Evolutionary conservation across 2,797 vertebrate species (phyloP).

Genomic region (Sorex maritimensis): DNA sequence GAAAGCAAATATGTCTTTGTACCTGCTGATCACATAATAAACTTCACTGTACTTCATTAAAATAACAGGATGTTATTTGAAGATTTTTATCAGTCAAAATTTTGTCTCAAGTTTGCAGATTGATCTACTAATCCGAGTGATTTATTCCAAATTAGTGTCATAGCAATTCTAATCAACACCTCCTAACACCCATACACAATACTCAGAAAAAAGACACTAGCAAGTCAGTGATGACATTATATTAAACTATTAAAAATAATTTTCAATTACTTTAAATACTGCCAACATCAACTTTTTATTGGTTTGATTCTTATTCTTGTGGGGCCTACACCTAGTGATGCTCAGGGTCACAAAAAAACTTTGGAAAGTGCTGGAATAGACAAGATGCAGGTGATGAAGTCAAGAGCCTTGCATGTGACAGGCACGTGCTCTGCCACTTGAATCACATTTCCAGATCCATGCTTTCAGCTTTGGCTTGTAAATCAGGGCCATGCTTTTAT

Average conservation of each 20-base stretch:
- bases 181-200: constrained; percentile 7
- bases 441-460: too few relatives aligned
- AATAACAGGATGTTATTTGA: constrained; percentile 43
- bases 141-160: not conserved
- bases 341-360: too few relatives aligned
- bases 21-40: constrained; percentile 14
- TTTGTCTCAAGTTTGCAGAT: constrained; percentile 49
- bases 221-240: constrained; percentile 12
- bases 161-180: not conserved
- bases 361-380: too few relatives aligned
- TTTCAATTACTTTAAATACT: constrained; percentile 60
- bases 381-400: too few relatives aligned
- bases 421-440: too few relatives aligned
- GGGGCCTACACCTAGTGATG: too few relatives aligned
- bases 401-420: too few relatives aligned
- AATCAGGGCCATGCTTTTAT: not conserved
- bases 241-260: constrained; percentile 21
- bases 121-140: constrained; percentile 32
- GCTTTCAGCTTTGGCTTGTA: not conserved
- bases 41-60: constrained; percentile 38
- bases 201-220: constrained; percentile 4
- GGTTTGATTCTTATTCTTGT: too few relatives aligned
- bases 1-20: not conserved
- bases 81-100: constrained; percentile 36
- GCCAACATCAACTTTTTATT: not conserved